A percentile compares a stretch with the other conserved stretches of the same genome.
phyloP scores from a whole-genome alignment of 1,140 invertebrate genomes.

The Trinorchestia longiramus region DNA sequence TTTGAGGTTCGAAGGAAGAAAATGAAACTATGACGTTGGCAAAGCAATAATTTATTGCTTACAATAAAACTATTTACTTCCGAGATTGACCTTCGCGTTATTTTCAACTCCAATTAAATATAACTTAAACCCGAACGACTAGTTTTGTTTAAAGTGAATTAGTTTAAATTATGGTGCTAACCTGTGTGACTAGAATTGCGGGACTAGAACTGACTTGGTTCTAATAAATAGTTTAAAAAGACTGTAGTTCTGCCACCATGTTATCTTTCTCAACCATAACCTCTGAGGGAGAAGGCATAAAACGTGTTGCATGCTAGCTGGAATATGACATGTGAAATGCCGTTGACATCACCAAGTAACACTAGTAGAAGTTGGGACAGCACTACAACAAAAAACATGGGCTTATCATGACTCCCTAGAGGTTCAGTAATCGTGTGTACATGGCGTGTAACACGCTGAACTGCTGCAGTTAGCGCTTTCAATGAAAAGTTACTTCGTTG shows the following conservation, averaged over 20 bases:
- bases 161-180: background rate
- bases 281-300: background rate
- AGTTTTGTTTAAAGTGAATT: background rate
- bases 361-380: background rate
- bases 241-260: background rate
- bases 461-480: background rate
- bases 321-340: background rate
- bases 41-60: slow-evolving; percentile 2
- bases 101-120: background rate
- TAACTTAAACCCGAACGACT: background rate
- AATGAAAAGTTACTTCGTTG: no score
- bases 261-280: background rate
- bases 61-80: background rate
- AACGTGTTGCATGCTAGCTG: background rate
- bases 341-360: background rate
- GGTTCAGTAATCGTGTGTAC: no score
- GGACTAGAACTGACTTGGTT: background rate
- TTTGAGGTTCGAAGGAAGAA: background rate
- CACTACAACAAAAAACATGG: no score
- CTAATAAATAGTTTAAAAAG: background rate
- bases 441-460: background rate
- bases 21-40: background rate
- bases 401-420: no score
- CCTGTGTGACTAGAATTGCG: background rate
- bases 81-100: background rate